Evolutionary conservation across 2,888 invertebrate species (phyloP).

Genomic region (Nomada ruficornis): DNA sequence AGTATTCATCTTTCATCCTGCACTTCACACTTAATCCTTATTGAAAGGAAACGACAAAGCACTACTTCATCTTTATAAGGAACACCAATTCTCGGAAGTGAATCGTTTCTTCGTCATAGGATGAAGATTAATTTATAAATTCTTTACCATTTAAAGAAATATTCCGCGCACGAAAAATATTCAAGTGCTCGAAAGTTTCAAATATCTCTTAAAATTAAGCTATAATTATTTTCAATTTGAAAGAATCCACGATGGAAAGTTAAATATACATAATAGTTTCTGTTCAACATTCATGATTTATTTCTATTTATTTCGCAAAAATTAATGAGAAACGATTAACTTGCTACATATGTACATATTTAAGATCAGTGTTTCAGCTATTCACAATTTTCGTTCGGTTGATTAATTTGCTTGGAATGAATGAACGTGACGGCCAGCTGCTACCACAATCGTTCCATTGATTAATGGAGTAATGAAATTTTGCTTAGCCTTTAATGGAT

Average conservation of each 20-base stretch:
- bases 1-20: conserved; percentile 9
- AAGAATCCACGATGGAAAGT: neutral
- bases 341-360: conserved; percentile 24
- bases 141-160: too few relatives aligned
- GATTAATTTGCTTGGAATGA: conserved; percentile 63
- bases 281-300: neutral
- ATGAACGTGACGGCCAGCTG: conserved; percentile 33
- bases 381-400: conserved; percentile 42
- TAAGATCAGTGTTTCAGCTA: conserved; percentile 12
- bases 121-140: too few relatives aligned
- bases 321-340: conserved; percentile 3
- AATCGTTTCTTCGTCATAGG: too few relatives aligned
- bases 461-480: conserved; percentile 68
- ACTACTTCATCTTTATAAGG: neutral
- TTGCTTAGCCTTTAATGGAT: conserved; percentile 66
- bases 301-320: neutral
- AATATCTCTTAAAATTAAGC: neutral
- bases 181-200: neutral
- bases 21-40: neutral
- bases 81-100: neutral
- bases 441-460: conserved; percentile 57
- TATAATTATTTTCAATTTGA: neutral
- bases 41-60: neutral
- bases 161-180: too few relatives aligned
- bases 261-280: neutral